Percentiles rank a stretch among this genome's conserved stretches.
Conservation (phyloP, 23 tunicate genomes). For the Trididemnum clinides region DNA sequence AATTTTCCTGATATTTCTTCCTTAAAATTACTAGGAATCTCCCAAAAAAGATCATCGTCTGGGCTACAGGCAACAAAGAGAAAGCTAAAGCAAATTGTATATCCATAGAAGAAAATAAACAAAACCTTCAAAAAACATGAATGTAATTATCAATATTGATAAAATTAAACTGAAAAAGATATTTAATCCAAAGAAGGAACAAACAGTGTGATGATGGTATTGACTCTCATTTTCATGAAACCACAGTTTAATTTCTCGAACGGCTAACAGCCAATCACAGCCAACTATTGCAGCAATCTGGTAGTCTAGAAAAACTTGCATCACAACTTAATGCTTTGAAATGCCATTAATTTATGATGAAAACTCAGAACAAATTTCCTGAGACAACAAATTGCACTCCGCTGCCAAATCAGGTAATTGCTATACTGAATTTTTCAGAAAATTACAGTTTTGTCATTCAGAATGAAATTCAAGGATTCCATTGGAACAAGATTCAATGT, state of each 20-base stretch:
- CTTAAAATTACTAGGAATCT: not conserved
- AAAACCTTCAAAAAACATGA: not conserved
- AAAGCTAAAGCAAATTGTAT: not conserved
- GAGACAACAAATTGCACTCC: not conserved
- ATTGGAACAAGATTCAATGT: slow-evolving; percentile 35
- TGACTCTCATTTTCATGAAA: slow-evolving; percentile 6
- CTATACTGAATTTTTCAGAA: slow-evolving; percentile 22
- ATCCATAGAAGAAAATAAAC: not conserved
- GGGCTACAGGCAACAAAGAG: not conserved
- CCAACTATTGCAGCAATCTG: not conserved
- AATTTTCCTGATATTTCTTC: not conserved
- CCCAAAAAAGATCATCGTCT: not conserved
- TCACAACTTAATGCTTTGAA: not conserved
- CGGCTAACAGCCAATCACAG: slow-evolving; percentile 30
- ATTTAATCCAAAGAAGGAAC: not conserved
- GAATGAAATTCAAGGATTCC: slow-evolving; percentile 45
- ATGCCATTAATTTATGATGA: slow-evolving; percentile 33
- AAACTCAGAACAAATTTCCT: slow-evolving; percentile 21
- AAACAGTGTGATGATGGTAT: too few relatives aligned
- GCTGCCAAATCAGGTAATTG: slow-evolving; percentile 9
- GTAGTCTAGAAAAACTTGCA: not conserved
- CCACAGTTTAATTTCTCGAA: slow-evolving; percentile 9
- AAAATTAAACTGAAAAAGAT: not conserved
- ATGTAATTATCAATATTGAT: not conserved
- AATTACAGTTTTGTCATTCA: slow-evolving; percentile 9